Base-by-base conservation (phyloP, 1,140 invertebrate species). In the Aphelinus certus region DNA sequence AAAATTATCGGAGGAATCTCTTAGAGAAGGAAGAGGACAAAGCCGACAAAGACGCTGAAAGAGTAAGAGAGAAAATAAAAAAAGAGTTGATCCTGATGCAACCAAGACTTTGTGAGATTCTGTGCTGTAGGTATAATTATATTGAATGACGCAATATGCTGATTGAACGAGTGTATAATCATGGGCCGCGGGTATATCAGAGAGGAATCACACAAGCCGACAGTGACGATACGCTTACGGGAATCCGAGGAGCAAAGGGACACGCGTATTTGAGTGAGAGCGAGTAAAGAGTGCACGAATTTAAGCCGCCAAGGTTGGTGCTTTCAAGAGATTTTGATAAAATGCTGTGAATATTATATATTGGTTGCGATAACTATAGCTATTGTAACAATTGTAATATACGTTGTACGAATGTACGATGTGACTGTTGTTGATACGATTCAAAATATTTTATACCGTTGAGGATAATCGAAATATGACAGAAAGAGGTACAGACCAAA, bases 361-460 rank as follows among this genome's bases (percentile, higher is more conserved):
- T 85, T 87, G 83, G 86, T 87, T 86, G 86, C 80, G 80, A 86
- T 86, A 82, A 86, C 79, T 83, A 84, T 85, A 85, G 83, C 80
- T 87, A 85, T 84, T 86, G 83, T 87, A 87, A 87, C 84, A 83
- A 83, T 64, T 86, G 84, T 85, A 85, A 83, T 10, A 10, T 71
- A 64, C 81, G 81, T 85, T 87, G 82, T 85, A 85, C 84, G 83
- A 69, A 85, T 82, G 83, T 84, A 81, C 83, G 82, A 86, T 86
- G 82, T 81, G 85, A 87, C 83, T 86, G 85, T 86, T 87, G 84
- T 87, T 87, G 84, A 87, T 86, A 83, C 82, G 84, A 87, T 87
- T 86, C 83, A 85, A 81, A 86, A 88, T 88, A 87, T 88, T 88
- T 87, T 88, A 86, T 88, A 87, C 83, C 84, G 83, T 86, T 87